Conservation (phyloP, 2,113 vertebrate genomes). For the Suncus etruscus region DNA sequence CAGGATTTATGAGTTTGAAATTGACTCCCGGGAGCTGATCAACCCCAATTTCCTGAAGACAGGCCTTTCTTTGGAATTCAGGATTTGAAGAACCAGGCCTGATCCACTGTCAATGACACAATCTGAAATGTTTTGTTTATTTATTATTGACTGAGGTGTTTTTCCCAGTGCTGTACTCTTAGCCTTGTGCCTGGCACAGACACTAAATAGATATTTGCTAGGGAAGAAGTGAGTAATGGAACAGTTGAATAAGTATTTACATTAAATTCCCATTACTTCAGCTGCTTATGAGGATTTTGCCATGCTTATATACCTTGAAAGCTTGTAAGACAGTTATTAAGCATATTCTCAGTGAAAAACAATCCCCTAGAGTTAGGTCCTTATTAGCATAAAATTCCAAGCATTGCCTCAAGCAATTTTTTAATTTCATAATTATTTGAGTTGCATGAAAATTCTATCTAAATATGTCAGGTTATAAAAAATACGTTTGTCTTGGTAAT, state of each 20-base stretch:
- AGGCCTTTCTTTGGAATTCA: neutral
- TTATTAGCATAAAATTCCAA: conserved; percentile 64
- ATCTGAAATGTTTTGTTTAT: neutral
- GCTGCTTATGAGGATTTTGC: conserved; percentile 4
- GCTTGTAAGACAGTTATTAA: conserved; percentile 41
- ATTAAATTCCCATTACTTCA: neutral
- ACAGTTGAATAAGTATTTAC: conserved; percentile 3
- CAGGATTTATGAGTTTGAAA: neutral
- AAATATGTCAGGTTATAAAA: conserved; percentile 73
- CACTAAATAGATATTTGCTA: neutral
- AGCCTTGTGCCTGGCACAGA: neutral
- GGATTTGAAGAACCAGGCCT: neutral
- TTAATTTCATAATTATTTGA: conserved; percentile 71
- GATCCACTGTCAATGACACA: neutral
- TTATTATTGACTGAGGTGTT: neutral
- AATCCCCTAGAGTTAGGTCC: conserved; percentile 14
- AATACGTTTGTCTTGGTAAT: conserved; percentile 71
- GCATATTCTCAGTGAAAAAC: conserved; percentile 61
- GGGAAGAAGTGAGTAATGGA: neutral
- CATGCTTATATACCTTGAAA: neutral
- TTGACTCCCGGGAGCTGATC: neutral
- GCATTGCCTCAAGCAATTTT: conserved; percentile 62
- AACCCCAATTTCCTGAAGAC: neutral
- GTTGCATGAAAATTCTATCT: conserved; percentile 70
- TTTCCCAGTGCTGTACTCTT: neutral